Evolutionary conservation across 2,113 vertebrate species (phyloP).

Genomic region (Plectropomus leopardus): DNA sequence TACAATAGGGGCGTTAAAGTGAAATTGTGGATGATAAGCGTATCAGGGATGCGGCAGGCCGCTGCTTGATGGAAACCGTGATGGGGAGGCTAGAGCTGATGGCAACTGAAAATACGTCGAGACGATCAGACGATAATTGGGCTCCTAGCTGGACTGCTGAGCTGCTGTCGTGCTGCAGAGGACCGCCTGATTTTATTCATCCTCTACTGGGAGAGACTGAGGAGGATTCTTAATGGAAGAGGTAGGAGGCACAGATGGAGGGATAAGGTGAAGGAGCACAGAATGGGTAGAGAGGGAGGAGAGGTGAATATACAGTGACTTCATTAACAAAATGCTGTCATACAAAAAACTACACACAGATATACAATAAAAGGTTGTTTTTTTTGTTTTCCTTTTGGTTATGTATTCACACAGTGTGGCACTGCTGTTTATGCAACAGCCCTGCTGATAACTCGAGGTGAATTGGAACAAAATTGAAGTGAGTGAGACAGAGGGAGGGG

Average conservation of each 20-base stretch:
- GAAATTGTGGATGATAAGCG: conserved; percentile 39
- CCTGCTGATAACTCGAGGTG: conserved; percentile 44
- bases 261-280: conserved; percentile 56
- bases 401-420: conserved; percentile 23
- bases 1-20: conserved; percentile 32
- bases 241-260: conserved; percentile 52
- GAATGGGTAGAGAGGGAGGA: conserved; percentile 26
- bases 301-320: conserved; percentile 16
- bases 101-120: conserved; percentile 35
- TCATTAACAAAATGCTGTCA: conserved; percentile 42
- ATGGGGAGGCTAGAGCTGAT: conserved; percentile 51
- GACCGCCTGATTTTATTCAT: conserved; percentile 55
- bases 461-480: conserved; percentile 52
- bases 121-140: conserved; percentile 75
- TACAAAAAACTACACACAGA: not conserved
- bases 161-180: not conserved
- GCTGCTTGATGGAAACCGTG: conserved; percentile 42
- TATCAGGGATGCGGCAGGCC: conserved; percentile 47
- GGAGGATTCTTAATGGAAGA: conserved; percentile 44
- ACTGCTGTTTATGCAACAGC: conserved; percentile 44
- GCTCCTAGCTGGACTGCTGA: conserved; percentile 58
- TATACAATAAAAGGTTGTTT: not conserved
- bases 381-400: not conserved
- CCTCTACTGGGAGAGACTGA: conserved; percentile 36
- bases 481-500: conserved; percentile 48